Conservation (phyloP, 2,113 vertebrate genomes). For the Chlamydotis undulata region DNA sequence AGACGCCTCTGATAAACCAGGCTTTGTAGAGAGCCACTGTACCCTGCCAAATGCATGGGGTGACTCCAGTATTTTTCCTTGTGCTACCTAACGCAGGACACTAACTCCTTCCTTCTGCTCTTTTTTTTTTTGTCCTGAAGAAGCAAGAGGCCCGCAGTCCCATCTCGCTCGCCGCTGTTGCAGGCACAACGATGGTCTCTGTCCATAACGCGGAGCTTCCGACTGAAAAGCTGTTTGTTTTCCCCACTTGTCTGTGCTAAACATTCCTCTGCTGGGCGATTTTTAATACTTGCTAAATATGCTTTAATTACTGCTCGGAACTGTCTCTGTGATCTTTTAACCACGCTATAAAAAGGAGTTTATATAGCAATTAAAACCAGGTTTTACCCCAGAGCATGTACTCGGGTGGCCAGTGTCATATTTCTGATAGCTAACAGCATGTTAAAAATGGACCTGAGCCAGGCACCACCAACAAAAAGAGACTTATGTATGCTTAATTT, state of each 20-base stretch:
- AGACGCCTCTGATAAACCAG: constrained; percentile 17
- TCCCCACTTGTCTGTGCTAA: not conserved
- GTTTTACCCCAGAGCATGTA: constrained; percentile 23
- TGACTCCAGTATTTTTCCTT: not conserved
- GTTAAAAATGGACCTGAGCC: constrained; percentile 22
- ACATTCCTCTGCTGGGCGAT: not conserved
- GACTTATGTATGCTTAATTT: not conserved
- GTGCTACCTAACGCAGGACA: not conserved
- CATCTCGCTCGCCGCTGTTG: not conserved
- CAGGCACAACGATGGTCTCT: not conserved
- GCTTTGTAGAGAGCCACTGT: not conserved
- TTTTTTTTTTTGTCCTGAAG: not conserved
- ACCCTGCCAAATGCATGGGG: not conserved
- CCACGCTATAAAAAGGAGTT: constrained; percentile 29
- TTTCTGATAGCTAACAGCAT: constrained; percentile 34
- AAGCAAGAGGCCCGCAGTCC: not conserved
- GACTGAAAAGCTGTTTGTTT: not conserved
- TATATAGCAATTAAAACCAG: constrained; percentile 40
- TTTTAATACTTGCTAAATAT: constrained; percentile 54
- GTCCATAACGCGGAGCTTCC: not conserved
- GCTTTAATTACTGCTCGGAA: constrained; percentile 2
- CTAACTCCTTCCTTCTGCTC: not conserved
- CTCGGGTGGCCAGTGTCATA: not conserved
- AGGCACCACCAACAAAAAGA: not conserved
- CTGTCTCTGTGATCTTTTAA: constrained; percentile 27